A percentile compares a stretch with the other conserved stretches of the same genome.
Evolutionary conservation across 2,113 vertebrate genomes (phyloP).

Genomic region (Leptobrachium ailaonicum): DNA sequence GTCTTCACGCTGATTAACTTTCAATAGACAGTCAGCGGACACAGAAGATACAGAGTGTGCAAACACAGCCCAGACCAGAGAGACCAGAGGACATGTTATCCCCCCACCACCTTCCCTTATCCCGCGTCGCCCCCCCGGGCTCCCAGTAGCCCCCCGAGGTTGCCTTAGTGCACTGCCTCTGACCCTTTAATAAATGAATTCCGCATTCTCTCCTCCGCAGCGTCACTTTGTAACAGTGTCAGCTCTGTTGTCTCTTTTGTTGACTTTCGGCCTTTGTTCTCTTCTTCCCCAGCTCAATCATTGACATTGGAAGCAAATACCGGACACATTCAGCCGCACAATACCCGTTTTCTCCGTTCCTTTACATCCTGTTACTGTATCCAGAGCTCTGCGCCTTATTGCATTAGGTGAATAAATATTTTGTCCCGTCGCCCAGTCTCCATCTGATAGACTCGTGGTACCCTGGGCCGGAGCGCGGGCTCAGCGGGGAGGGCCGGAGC

Average conservation of each 20-base stretch:
- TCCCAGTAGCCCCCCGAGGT: neutral
- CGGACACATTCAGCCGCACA: neutral
- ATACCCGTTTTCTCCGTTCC: too few species aligned
- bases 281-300: neutral
- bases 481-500: neutral
- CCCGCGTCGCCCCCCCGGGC: neutral
- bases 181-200: constrained; percentile 10
- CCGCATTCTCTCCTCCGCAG: neutral
- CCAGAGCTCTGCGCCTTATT: neutral
- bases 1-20: constrained; percentile 27
- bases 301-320: neutral
- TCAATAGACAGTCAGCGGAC: constrained; percentile 20
- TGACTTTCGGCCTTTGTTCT: neutral
- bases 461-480: neutral
- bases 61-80: constrained; percentile 15
- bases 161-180: constrained; percentile 16
- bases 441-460: neutral
- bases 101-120: neutral
- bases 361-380: neutral
- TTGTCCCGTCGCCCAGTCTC: neutral
- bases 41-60: constrained; percentile 21
- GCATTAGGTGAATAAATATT: neutral
- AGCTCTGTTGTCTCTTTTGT: too few species aligned
- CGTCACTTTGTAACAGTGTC: too few species aligned
- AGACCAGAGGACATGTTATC: neutral